Conservation (phyloP, 1,140 invertebrate species). For the Idris sp. region DNA sequence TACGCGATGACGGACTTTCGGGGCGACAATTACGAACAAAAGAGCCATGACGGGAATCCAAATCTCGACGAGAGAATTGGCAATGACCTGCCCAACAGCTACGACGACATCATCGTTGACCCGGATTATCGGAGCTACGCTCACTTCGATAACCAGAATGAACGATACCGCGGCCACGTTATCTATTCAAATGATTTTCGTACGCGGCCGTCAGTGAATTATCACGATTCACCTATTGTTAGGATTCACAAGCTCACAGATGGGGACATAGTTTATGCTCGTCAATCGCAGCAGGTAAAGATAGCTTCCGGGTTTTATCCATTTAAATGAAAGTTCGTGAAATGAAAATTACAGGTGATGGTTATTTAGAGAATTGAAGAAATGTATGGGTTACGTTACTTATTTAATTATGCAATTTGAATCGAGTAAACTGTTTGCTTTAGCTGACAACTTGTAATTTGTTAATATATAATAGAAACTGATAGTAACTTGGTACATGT, state of each 20-base stretch:
- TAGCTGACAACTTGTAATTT: no score
- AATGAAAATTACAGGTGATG: constrained; percentile 18
- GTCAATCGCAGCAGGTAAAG: constrained; percentile 47
- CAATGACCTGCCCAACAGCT: constrained; percentile 63
- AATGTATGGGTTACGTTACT: no score
- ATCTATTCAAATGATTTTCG: constrained; percentile 57
- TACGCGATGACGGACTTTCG: constrained; percentile 71
- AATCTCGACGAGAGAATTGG: constrained; percentile 47
- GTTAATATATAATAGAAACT: no score
- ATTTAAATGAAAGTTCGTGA: constrained; percentile 39
- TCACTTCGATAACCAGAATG: constrained; percentile 34
- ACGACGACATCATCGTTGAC: constrained; percentile 53
- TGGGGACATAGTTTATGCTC: constrained; percentile 29
- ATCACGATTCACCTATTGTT: constrained; percentile 67
- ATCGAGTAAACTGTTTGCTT: no score
- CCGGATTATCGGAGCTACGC: constrained; percentile 32
- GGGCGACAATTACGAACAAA: constrained; percentile 57
- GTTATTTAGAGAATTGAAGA: constrained; percentile 10
- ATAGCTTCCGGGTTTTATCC: constrained; percentile 30
- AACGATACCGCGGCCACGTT: constrained; percentile 35
- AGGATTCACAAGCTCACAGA: constrained; percentile 61
- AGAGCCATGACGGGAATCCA: constrained; percentile 57
- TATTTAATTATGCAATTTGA: no score
- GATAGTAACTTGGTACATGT: no score
- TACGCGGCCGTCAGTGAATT: constrained; percentile 57